Base-by-base conservation (phyloP, 2,888 invertebrate species). In the Cantharis rufa region DNA sequence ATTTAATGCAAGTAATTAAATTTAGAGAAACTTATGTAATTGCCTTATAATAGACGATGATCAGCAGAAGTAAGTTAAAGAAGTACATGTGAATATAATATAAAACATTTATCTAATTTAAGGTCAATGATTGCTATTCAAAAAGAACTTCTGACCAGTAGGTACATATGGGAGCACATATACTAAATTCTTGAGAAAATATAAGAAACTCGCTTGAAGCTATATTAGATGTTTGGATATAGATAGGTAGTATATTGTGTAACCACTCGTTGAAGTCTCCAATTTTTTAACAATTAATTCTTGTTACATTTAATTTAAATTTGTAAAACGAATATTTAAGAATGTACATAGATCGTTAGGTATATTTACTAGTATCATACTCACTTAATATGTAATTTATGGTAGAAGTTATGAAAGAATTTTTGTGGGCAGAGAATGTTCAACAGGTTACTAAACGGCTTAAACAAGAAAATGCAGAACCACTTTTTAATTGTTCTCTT, bases 121-220 rank as follows among this genome's bases (percentile, higher is more conserved):
- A 71, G 74, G 77, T 78, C 75, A 78, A 78, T 62, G 77, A 72
- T 71, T 78, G 74, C 69, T 62, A 74, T 71, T 77, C 69, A 77
- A 70, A 24, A 74, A 21, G 13, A 21, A 66, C 7, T 21, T 66
- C 48, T 48, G 48, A 48, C 48, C n/a, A 48, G 48, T 48, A 48
- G 48, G n/a, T 48, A 66, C 16, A 21, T 21, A 24, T 21, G 24
- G 64, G 15, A 66, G 63, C 16, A 24, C 21, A 66, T 15, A 24
- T 66, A 66, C n/a, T 66, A 69, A 69, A 69, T 48, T 48, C 48
- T 48, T 72, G 63, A 69, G 71, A 76, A 72, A 75, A 16, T 24
- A 69, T 69, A 24, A 62, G 71, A 68, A 75, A 71, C 71, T 71
- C 32, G 69, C 71, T 66, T 13, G 9, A 15, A 69, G 75, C 69